Evolutionary conservation across 1,140 invertebrate species (phyloP), one percentile per base, ranked within the genome.

Genomic region (Zaprionus taronus): DNA sequence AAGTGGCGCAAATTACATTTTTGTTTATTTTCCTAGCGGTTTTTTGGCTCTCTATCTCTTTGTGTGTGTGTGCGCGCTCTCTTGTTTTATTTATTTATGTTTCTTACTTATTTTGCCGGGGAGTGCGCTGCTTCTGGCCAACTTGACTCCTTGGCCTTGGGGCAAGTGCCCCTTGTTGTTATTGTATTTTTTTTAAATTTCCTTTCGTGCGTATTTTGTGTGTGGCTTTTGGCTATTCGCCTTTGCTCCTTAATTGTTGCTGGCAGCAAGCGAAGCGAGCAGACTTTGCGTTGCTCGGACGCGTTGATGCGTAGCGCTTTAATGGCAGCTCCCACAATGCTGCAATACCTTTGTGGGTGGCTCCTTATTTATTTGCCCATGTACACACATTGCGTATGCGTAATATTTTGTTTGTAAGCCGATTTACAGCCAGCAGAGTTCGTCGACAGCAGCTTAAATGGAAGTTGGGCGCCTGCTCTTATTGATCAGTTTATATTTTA

Each of bases 1-100:
- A 89, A 89, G 85, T 89, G 85, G 85, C 85, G 85, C 85, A 89
- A 89, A 89, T 87, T 87, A 87, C 84, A 89, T 82, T 89, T 89
- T 90, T 90, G 85, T 89, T 89, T 89, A 90, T 89, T 89, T 85
- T 74, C 22, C 75, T 77, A 55, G 69, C 62, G 74, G 61, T 77
- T 73, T 77, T 56, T 44, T 44, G n/a, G n/a, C 17, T 24, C 17
- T 51, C 17, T 24, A 47, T 36, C 36, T 66, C 61, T 17, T 5
- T 15, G 41, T 44, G 41, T 44, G 34, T 36, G 34, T 36, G 11
- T 12, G 12, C 2, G 11, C 34, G 12, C 2, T 12, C 56, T 60
- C 38, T 77, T 72, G 70, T 72, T 53, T 70, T 65, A 55, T 57
- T 72, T 67, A 69, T 68, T 66, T 76, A 73, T 68, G 57, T 68